Conservation (phyloP, 2,888 invertebrate genomes). For the Ischnura elegans region DNA sequence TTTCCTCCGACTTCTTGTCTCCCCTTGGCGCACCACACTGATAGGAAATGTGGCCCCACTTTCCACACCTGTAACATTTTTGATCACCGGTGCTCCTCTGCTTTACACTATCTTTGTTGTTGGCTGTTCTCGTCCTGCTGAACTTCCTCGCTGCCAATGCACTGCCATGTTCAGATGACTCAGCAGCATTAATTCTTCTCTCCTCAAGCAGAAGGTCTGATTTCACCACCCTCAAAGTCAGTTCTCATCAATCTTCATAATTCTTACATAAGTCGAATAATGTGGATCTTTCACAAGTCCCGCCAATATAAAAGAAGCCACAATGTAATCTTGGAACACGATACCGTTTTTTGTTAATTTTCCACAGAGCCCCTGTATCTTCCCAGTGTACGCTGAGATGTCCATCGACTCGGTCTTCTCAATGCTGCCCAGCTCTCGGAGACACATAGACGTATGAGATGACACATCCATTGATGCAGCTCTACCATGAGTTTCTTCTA, state of each 20-base stretch:
- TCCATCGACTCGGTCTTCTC: not conserved
- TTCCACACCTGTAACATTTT: not conserved
- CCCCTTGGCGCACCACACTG: not conserved
- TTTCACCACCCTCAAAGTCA: constrained; percentile 1
- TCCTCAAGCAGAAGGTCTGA: not conserved
- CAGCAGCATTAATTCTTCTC: not conserved
- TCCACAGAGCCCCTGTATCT: not conserved
- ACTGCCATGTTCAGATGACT: not conserved
- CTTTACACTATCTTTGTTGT: not conserved
- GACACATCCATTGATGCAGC: constrained; percentile 8
- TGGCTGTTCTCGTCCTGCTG: not conserved
- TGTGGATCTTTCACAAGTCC: not conserved
- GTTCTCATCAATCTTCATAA: not conserved
- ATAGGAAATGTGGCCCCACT: constrained; percentile 2
- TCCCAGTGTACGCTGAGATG: constrained; percentile 11
- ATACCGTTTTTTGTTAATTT: not conserved
- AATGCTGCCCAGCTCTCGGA: not conserved
- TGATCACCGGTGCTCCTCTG: not conserved
- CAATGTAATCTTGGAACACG: not conserved
- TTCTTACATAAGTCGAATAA: not conserved
- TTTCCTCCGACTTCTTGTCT: not conserved
- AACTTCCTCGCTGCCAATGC: constrained; percentile 9
- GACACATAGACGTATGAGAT: constrained; percentile 2
- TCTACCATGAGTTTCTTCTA: not conserved
- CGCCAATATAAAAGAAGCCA: not conserved